phyloP scores from a whole-genome alignment of 2,888 invertebrate species.

The Dichetophora obliterata region DNA sequence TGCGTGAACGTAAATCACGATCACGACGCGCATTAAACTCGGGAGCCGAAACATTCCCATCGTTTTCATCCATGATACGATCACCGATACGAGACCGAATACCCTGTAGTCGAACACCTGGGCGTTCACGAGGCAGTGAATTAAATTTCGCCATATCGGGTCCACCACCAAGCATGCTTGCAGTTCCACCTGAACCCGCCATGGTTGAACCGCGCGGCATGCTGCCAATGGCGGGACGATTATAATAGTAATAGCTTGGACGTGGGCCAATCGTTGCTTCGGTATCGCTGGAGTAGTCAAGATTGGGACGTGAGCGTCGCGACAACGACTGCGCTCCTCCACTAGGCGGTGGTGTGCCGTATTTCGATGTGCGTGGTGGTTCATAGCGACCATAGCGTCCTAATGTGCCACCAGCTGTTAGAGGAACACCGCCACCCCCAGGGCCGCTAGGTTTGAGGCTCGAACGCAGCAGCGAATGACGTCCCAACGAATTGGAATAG shows the following conservation, averaged over 20 bases:
- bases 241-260: slow-evolving; percentile 84
- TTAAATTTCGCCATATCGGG: slow-evolving; percentile 76
- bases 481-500: slow-evolving; percentile 80
- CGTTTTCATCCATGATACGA: slow-evolving; percentile 79
- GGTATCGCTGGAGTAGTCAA: slow-evolving; percentile 96
- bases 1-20: slow-evolving; percentile 69
- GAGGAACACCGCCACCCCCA: slow-evolving; percentile 52
- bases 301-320: slow-evolving; percentile 80
- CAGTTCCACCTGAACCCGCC: slow-evolving; percentile 56
- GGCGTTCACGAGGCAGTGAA: slow-evolving; percentile 80
- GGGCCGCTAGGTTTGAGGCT: slow-evolving; percentile 79
- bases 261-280: slow-evolving; percentile 87
- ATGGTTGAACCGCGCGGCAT: slow-evolving; percentile 65
- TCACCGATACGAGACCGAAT: slow-evolving; percentile 73
- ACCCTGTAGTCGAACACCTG: slow-evolving; percentile 71
- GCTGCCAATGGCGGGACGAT: slow-evolving; percentile 68
- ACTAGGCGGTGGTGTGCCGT: slow-evolving; percentile 69
- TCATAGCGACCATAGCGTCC: slow-evolving; percentile 78
- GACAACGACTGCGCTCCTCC: slow-evolving; percentile 73
- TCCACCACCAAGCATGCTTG: slow-evolving; percentile 64
- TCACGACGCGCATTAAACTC: slow-evolving; percentile 79
- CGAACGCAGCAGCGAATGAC: slow-evolving; percentile 85
- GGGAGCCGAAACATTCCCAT: slow-evolving; percentile 85
- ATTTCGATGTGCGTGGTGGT: slow-evolving; percentile 69
- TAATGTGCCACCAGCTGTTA: slow-evolving; percentile 71